Percentiles rank a stretch among this genome's conserved stretches.
Evolutionary conservation across 2,888 invertebrate species (phyloP).

Genomic region (Drosophila ochracea): DNA sequence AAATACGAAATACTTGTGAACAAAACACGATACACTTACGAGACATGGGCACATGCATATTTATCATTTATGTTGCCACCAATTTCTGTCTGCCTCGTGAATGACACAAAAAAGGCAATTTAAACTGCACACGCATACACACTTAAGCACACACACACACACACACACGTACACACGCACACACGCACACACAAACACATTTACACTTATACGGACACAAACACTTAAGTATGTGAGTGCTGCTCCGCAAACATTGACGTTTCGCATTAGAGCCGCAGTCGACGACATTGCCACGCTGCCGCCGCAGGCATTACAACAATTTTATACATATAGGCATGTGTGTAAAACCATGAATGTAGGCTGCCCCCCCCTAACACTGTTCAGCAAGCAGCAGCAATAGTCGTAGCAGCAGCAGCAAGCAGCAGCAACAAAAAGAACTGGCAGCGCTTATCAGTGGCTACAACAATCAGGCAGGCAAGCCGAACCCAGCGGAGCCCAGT

Average conservation of each 20-base stretch:
- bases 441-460: constrained; percentile 65
- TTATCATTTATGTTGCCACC: constrained; percentile 69
- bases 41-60: constrained; percentile 58
- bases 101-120: constrained; percentile 71
- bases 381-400: constrained; percentile 1
- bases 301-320: constrained; percentile 68
- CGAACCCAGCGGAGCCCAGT: constrained; percentile 24
- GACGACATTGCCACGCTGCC: constrained; percentile 22
- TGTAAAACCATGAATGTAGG: background rate
- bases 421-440: constrained; percentile 8
- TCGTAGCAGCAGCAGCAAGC: background rate
- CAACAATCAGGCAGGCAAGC: constrained; percentile 60
- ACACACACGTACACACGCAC: background rate
- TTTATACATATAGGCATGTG: constrained; percentile 51
- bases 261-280: constrained; percentile 50
- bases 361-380: constrained; percentile 14
- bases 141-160: background rate
- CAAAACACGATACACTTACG: constrained; percentile 42
- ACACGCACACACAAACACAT: background rate
- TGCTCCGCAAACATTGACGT: constrained; percentile 48
- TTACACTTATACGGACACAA: constrained; percentile 3
- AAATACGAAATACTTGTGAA: constrained; percentile 18
- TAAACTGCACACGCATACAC: constrained; percentile 38
- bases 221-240: constrained; percentile 38
- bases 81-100: constrained; percentile 51